Conservation (phyloP, 2,888 invertebrate genomes). For the Drosophila mercatorum region DNA sequence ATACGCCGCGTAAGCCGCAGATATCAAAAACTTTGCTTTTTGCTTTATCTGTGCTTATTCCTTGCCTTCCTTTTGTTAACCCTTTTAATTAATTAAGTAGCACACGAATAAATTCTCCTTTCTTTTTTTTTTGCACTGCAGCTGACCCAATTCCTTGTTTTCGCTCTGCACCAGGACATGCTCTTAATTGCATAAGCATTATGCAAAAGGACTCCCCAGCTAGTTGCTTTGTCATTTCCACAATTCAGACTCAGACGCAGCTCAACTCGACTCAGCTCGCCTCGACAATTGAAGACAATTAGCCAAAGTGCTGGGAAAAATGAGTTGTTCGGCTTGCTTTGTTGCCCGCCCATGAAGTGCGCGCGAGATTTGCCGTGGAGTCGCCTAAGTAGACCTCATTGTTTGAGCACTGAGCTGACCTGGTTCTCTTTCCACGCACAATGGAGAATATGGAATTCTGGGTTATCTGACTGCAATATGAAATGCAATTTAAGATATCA, state of each 20-base stretch:
- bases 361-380: neutral
- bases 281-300: conserved; percentile 67
- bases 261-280: conserved; percentile 10
- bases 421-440: conserved; percentile 22
- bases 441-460: conserved; percentile 32
- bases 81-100: conserved; percentile 67
- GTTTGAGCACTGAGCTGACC: conserved; percentile 37
- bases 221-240: conserved; percentile 39
- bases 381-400: conserved; percentile 23
- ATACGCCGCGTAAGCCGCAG: conserved; percentile 59
- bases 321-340: conserved; percentile 31
- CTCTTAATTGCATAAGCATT: conserved; percentile 73
- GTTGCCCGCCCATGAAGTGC: conserved; percentile 26
- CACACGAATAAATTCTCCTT: conserved; percentile 25
- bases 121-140: conserved; percentile 7
- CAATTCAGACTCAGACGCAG: neutral
- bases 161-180: conserved; percentile 47
- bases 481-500: conserved; percentile 15
- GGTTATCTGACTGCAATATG: conserved; percentile 32
- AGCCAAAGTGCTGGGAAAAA: conserved; percentile 63
- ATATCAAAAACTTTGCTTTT: conserved; percentile 14
- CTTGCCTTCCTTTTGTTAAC: conserved; percentile 22
- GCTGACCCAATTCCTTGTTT: conserved; percentile 40
- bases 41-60: neutral
- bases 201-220: conserved; percentile 55